These are phyloP conservation scores for Nesospiza acunhae DNA, from an alignment of 2,113 vertebrate species.

Conservation along the genomic window DNA sequence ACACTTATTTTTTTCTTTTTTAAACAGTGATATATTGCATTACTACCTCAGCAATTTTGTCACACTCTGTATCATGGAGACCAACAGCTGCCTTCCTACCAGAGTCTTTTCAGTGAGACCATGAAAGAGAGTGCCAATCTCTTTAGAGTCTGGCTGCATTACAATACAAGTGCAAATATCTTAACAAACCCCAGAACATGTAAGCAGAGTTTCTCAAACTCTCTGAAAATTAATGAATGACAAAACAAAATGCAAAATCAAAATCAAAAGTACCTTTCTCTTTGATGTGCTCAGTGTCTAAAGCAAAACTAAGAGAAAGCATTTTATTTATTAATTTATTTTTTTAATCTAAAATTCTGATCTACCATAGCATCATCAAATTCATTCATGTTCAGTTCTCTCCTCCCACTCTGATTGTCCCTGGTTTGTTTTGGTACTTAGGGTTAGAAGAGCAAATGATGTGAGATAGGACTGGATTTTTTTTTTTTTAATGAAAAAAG, in stretches of 20 bases:
- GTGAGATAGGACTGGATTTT: background rate
- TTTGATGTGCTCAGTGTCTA: background rate
- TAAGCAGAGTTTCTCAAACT: background rate
- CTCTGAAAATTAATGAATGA: background rate
- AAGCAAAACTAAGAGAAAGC: background rate
- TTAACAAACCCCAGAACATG: background rate
- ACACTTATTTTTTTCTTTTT: background rate
- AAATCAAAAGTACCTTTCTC: background rate
- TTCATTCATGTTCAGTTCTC: background rate
- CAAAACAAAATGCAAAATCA: background rate
- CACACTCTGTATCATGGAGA: background rate
- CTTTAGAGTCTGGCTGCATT: background rate
- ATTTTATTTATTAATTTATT: background rate
- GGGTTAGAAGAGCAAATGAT: background rate
- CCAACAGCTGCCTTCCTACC: background rate
- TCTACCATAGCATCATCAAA: background rate
- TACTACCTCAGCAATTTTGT: background rate
- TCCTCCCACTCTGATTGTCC: background rate
- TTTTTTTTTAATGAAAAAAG: background rate
- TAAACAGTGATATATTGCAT: background rate
- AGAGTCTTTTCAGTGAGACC: background rate
- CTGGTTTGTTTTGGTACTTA: background rate
- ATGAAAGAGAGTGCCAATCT: background rate
- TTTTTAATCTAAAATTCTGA: background rate
- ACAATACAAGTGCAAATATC: background rate